Conservation (phyloP, 1,140 invertebrate genomes). For the Hypsibius dujardini region DNA sequence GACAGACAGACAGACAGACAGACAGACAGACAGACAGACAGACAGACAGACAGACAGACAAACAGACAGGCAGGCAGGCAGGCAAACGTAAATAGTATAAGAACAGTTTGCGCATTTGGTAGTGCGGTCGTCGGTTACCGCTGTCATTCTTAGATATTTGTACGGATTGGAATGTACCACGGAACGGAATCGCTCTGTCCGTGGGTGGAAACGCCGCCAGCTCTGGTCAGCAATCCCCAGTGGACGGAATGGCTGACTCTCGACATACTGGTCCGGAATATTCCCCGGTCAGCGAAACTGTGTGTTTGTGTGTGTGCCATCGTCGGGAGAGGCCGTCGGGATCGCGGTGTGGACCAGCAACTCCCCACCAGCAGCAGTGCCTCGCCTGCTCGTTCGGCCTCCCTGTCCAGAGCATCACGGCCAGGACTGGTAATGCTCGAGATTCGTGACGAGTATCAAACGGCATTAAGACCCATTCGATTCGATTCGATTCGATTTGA, state of each 20-base stretch:
- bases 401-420: background rate
- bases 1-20: too few species aligned
- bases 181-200: constrained; percentile 63
- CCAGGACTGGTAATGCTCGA: background rate
- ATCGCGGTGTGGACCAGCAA: constrained; percentile 29
- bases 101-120: too few species aligned
- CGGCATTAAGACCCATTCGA: too few species aligned
- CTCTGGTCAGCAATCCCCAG: constrained; percentile 47
- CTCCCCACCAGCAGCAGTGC: background rate
- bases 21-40: too few species aligned
- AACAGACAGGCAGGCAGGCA: too few species aligned
- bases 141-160: constrained; percentile 43
- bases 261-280: constrained; percentile 53
- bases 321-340: constrained; percentile 46
- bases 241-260: constrained; percentile 64
- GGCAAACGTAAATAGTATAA: too few species aligned
- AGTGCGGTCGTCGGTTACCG: constrained; percentile 11
- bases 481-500: too few species aligned
- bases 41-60: too few species aligned
- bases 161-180: constrained; percentile 65
- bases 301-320: constrained; percentile 77
- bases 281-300: constrained; percentile 67
- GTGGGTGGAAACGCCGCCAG: constrained; percentile 41
- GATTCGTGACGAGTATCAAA: too few species aligned
- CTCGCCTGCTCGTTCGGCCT: background rate